phyloP scores from a whole-genome alignment of 1,140 invertebrate genomes.

The Apolygus lucorum region DNA sequence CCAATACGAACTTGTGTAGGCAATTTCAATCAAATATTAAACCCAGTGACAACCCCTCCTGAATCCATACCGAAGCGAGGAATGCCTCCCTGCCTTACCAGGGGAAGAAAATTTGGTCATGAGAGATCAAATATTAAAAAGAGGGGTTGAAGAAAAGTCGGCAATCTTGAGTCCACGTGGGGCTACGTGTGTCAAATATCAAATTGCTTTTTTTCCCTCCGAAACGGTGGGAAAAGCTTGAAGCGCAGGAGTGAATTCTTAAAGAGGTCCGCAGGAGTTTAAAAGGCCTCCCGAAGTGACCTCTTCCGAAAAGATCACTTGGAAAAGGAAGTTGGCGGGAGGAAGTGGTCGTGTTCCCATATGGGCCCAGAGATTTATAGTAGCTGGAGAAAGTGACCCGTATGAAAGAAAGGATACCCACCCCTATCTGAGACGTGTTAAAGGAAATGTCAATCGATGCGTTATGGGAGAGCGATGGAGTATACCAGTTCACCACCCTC shows the following conservation, averaged over 20 bases:
- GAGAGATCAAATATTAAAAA: not conserved
- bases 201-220: not conserved
- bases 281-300: not conserved
- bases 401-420: not conserved
- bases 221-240: not conserved
- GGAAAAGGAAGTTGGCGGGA: not conserved
- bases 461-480: not conserved
- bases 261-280: not conserved
- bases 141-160: not conserved
- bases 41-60: too few species aligned
- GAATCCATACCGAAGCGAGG: too few species aligned
- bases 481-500: not conserved
- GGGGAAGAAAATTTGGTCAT: not conserved
- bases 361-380: not conserved
- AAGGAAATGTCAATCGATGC: not conserved
- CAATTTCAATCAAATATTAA: too few species aligned
- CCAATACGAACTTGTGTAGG: too few species aligned
- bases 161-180: not conserved
- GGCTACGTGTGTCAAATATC: not conserved
- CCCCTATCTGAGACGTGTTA: not conserved
- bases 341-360: too few species aligned
- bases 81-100: too few species aligned
- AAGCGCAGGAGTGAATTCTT: not conserved
- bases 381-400: not conserved
- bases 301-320: not conserved